Conservation (phyloP, 2,888 invertebrate genomes). For the Cosmorhoe ocellata region DNA sequence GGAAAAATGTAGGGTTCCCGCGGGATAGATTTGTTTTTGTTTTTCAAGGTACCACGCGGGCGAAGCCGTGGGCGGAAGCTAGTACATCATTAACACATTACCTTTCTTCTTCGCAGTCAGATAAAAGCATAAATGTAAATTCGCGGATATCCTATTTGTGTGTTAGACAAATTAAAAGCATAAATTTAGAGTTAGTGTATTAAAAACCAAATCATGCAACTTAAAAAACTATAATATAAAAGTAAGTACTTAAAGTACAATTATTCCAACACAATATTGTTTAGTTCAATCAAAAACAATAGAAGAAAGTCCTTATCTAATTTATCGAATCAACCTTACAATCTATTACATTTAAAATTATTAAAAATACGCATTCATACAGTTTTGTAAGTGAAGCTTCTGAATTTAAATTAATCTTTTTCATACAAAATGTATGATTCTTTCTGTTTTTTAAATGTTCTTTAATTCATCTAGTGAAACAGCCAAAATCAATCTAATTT, state of each 20-base stretch:
- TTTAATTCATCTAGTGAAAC: conserved; percentile 13
- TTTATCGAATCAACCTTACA: conserved; percentile 20
- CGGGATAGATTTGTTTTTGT: too few species aligned
- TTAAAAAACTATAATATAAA: conserved; percentile 15
- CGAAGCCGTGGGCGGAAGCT: too few species aligned
- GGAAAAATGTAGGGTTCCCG: too few species aligned
- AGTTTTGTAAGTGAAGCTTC: conserved; percentile 15
- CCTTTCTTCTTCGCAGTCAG: too few species aligned
- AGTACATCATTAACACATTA: too few species aligned
- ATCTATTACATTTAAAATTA: conserved; percentile 6
- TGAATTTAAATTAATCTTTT: conserved; percentile 3
- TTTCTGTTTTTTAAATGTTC: neutral
- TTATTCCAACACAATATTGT: conserved; percentile 1
- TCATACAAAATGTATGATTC: conserved; percentile 11
- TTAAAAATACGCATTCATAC: conserved; percentile 14
- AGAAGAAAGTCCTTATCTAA: conserved; percentile 7
- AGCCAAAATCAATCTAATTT: conserved; percentile 3
- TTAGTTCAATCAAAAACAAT: neutral
- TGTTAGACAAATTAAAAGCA: conserved; percentile 11
- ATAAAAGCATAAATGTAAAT: too few species aligned
- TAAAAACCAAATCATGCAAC: conserved; percentile 25
- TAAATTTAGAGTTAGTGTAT: conserved; percentile 20
- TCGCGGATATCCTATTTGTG: too few species aligned
- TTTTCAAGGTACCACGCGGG: too few species aligned
- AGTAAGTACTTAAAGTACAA: conserved; percentile 26